Conservation (phyloP, 2,888 invertebrate genomes). For the Elysia crispata region DNA sequence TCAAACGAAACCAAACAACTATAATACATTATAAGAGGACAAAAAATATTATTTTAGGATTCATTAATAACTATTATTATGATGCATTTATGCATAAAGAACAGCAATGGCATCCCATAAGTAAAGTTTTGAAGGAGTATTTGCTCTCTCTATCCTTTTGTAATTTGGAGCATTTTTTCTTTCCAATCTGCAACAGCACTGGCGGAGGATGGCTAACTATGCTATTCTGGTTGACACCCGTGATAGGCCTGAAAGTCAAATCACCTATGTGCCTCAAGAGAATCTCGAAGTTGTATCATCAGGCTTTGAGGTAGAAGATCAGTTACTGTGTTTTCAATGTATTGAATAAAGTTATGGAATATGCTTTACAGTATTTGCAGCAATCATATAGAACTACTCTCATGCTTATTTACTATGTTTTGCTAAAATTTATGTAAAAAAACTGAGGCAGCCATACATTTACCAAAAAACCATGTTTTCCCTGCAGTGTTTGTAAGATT, state of each 20-base stretch:
- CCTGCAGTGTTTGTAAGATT: too few species aligned
- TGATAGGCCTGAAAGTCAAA: slow-evolving; percentile 77
- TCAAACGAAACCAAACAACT: too few species aligned
- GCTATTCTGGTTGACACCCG: slow-evolving; percentile 79
- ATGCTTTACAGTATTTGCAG: neutral
- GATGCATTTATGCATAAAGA: too few species aligned
- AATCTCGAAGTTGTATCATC: slow-evolving; percentile 72
- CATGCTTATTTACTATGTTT: too few species aligned
- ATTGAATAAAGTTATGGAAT: neutral
- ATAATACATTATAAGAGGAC: neutral
- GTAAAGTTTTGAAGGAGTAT: too few species aligned
- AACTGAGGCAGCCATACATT: too few species aligned
- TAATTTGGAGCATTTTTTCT: neutral
- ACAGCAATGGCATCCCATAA: too few species aligned
- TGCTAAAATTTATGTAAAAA: too few species aligned
- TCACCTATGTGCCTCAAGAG: slow-evolving; percentile 79
- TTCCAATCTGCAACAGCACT: slow-evolving; percentile 67
- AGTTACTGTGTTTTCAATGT: neutral
- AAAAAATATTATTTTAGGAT: neutral
- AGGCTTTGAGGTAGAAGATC: slow-evolving; percentile 62
- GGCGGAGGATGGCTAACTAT: slow-evolving; percentile 79
- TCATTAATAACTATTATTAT: neutral
- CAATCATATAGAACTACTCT: neutral
- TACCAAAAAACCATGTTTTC: too few species aligned
- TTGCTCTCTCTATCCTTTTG: neutral